phyloP scores from a whole-genome alignment of 2,797 vertebrate genomes.

The Dendrocincla fuliginosa region DNA sequence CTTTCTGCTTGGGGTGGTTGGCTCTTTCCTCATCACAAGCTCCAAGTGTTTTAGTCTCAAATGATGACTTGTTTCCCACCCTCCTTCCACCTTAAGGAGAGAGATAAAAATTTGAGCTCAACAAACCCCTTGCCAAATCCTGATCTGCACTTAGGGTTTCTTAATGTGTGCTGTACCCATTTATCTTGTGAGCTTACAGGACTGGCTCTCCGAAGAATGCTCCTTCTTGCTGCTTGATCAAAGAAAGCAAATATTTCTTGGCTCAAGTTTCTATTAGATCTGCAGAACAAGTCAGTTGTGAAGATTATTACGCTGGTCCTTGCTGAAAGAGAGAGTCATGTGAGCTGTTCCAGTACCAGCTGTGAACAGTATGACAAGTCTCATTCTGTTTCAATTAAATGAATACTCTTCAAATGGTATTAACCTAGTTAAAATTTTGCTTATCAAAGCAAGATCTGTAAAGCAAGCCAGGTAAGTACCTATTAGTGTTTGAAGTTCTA shows the following conservation, averaged over 20 bases:
- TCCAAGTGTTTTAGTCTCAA: neutral
- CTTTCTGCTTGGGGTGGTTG: neutral
- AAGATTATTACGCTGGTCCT: neutral
- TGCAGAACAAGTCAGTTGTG: neutral
- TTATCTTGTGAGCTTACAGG: neutral
- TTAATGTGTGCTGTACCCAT: neutral
- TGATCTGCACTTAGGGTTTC: neutral
- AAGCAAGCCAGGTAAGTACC: conserved; percentile 44
- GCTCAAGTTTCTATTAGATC: neutral
- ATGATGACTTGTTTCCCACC: neutral
- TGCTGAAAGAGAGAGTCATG: neutral
- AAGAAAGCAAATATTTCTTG: neutral
- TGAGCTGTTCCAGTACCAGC: neutral
- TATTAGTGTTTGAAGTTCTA: conserved; percentile 15
- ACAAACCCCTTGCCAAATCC: neutral
- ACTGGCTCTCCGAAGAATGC: neutral
- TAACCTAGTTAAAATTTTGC: conserved; percentile 44
- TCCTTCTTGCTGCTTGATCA: neutral
- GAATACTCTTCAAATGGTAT: conserved; percentile 18
- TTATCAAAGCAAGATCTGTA: conserved; percentile 56
- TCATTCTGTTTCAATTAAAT: conserved; percentile 25
- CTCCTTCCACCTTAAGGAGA: neutral
- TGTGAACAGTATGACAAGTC: neutral
- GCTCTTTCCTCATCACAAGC: neutral
- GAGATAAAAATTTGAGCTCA: neutral